phyloP scores from a whole-genome alignment of 2,113 vertebrate species.

The Myxocyprinus asiaticus region DNA sequence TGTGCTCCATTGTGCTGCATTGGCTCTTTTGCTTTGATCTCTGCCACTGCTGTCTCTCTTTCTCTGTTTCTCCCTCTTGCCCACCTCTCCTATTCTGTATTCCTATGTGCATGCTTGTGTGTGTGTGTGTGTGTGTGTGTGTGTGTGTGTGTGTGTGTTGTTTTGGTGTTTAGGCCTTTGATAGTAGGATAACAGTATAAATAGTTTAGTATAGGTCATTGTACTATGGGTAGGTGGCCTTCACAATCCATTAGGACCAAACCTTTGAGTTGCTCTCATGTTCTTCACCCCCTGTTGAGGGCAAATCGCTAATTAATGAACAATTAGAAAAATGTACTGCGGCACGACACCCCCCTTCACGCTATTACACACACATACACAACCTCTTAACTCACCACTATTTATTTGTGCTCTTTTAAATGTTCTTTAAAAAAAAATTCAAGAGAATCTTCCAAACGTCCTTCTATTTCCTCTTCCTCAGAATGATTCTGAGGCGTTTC shows the following conservation, averaged over 20 bases:
- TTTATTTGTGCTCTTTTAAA: not conserved
- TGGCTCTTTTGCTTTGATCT: conserved; percentile 81
- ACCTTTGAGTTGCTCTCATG: conserved; percentile 87
- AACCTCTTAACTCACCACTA: not conserved
- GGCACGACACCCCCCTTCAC: not conserved
- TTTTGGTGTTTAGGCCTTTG: conserved; percentile 81
- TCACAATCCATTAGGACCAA: conserved; percentile 90
- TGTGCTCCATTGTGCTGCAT: conserved; percentile 78
- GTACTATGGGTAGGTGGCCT: conserved; percentile 67
- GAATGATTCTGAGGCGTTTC: conserved; percentile 37
- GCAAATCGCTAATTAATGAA: conserved; percentile 93
- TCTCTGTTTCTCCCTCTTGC: not conserved
- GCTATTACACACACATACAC: conserved; percentile 12
- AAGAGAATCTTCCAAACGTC: too few species aligned
- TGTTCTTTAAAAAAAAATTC: too few species aligned
- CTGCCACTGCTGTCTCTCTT: conserved; percentile 59
- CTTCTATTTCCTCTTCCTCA: too few species aligned
- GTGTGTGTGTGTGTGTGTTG: conserved; percentile 12
- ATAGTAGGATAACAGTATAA: conserved; percentile 84
- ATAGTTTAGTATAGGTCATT: conserved; percentile 88
- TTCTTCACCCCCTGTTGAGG: conserved; percentile 81
- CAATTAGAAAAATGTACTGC: conserved; percentile 72
- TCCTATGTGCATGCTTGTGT: too few species aligned
- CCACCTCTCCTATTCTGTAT: not conserved
- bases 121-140: not conserved